Percentiles rank a stretch among this genome's conserved stretches.
These are phyloP conservation scores for Enteromius paludinosus DNA, from an alignment of 2,797 vertebrate genomes.

Conservation along the genomic window DNA sequence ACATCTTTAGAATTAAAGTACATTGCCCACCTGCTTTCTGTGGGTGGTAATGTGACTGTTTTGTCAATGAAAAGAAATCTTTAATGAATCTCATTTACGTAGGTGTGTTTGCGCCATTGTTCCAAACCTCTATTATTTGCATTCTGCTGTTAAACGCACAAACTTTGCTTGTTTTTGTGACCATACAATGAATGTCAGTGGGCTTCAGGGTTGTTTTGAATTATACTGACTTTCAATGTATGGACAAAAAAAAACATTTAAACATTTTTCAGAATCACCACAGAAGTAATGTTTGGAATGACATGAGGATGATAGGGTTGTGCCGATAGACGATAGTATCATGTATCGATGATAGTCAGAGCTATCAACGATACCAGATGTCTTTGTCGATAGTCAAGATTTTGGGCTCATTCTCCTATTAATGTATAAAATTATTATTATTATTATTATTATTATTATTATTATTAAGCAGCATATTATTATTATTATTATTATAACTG, in stretches of 20 bases:
- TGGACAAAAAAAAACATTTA: background rate
- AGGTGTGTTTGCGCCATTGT: background rate
- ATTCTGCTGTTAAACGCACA: background rate
- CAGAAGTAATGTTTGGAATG: background rate
- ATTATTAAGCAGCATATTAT: too few species aligned
- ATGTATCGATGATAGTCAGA: too few species aligned
- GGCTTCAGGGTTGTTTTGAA: background rate
- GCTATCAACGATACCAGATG: too few species aligned
- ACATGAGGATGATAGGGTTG: too few species aligned
- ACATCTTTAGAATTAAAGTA: background rate
- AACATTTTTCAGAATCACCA: background rate
- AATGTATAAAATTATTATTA: too few species aligned
- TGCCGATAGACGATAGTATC: too few species aligned
- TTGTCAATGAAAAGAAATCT: background rate
- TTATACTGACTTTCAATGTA: background rate
- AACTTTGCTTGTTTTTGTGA: background rate
- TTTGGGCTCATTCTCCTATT: too few species aligned
- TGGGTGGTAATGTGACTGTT: background rate
- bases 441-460: too few species aligned
- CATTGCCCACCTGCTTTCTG: background rate
- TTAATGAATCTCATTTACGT: background rate
- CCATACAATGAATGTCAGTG: background rate
- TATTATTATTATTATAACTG: too few species aligned
- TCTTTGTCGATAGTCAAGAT: too few species aligned
- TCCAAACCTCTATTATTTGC: background rate